Percentiles rank a stretch among this genome's conserved stretches.
Conservation (phyloP, 2,113 vertebrate genomes). For the Indri indri region DNA sequence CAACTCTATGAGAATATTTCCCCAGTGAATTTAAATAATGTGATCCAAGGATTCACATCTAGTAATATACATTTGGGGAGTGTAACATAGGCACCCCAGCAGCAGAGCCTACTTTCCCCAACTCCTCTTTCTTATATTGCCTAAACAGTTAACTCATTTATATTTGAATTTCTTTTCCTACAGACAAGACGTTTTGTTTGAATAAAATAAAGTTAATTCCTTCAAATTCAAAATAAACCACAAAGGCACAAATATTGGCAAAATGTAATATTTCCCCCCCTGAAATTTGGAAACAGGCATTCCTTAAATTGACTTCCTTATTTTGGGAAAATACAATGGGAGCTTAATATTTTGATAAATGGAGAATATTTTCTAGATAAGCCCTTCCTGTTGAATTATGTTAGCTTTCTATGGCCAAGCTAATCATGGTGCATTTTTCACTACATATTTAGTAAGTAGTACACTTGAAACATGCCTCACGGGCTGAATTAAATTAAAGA, state of each 20-base stretch:
- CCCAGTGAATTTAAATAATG: slow-evolving; percentile 34
- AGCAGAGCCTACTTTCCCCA: not conserved
- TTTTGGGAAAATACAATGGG: not conserved
- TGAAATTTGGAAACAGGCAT: slow-evolving; percentile 1
- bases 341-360: slow-evolving; percentile 9
- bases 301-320: slow-evolving; percentile 27
- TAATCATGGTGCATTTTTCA: not conserved
- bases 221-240: slow-evolving; percentile 37
- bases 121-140: not conserved
- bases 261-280: not conserved
- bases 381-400: slow-evolving; percentile 19
- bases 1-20: not conserved
- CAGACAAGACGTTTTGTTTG: not conserved
- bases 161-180: not conserved
- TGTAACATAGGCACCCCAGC: not conserved
- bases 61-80: slow-evolving; percentile 17
- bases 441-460: not conserved
- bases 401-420: not conserved
- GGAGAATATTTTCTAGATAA: slow-evolving; percentile 24
- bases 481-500: slow-evolving; percentile 39
- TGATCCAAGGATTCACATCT: not conserved
- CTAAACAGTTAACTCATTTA: slow-evolving; percentile 20
- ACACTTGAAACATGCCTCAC: not conserved
- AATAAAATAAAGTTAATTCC: slow-evolving; percentile 2
- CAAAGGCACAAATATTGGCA: not conserved